phyloP scores from a whole-genome alignment of 2,888 invertebrate genomes.

The Zeuzera pyrina region DNA sequence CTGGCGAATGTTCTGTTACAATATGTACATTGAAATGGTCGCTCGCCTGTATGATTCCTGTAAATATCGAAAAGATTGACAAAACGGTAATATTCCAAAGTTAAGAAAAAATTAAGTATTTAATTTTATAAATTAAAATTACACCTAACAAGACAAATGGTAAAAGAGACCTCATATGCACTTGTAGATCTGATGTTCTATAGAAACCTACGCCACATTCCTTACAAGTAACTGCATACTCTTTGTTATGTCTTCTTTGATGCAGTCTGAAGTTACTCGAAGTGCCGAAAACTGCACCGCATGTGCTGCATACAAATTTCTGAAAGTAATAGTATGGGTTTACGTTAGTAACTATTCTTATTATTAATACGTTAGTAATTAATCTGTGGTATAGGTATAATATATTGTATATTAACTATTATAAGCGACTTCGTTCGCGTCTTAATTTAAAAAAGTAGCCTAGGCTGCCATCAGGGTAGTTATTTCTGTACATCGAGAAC shows the following conservation, averaged over 20 bases:
- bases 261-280: slow-evolving; percentile 39
- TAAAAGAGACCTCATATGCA: slow-evolving; percentile 36
- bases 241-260: slow-evolving; percentile 40
- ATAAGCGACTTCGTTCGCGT: too few species aligned
- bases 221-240: slow-evolving; percentile 29
- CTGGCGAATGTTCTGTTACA: slow-evolving; percentile 32
- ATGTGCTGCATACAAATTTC: slow-evolving; percentile 38
- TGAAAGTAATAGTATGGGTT: slow-evolving; percentile 21
- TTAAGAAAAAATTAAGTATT: background rate
- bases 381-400: too few species aligned
- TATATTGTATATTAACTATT: too few species aligned
- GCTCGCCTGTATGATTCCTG: slow-evolving; percentile 42
- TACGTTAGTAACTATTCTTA: too few species aligned
- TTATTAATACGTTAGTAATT: too few species aligned
- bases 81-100: background rate
- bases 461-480: too few species aligned
- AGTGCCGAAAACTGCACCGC: slow-evolving; percentile 32
- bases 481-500: too few species aligned
- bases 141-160: too few species aligned
- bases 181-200: slow-evolving; percentile 30
- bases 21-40: slow-evolving; percentile 32
- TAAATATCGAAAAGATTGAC: slow-evolving; percentile 15
- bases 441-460: too few species aligned
- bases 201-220: slow-evolving; percentile 48
- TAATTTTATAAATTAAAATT: background rate